These are phyloP conservation scores for Syngnathus floridae DNA, from an alignment of 2,113 vertebrate genomes.

Conservation along the genomic window DNA sequence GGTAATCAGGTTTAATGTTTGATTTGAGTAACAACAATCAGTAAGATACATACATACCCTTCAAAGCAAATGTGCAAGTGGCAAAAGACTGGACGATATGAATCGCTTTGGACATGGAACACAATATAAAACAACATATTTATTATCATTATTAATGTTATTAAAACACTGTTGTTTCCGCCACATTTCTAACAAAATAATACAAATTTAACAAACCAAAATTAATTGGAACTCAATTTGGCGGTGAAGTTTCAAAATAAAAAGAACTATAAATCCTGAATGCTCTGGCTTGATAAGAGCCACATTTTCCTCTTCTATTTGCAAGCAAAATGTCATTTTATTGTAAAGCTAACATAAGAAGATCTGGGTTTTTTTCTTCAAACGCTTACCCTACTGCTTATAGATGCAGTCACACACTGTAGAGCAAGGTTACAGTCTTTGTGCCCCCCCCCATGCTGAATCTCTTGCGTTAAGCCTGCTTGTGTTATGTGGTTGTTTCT, in stretches of 20 bases:
- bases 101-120: background rate
- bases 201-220: background rate
- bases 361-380: background rate
- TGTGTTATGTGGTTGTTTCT: conserved; percentile 45
- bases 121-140: background rate
- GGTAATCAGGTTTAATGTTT: background rate
- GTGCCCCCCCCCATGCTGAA: conserved; percentile 25
- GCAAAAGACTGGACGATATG: background rate
- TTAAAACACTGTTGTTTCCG: background rate
- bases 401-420: conserved; percentile 28
- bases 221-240: background rate
- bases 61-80: background rate
- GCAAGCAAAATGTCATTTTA: conserved; percentile 1
- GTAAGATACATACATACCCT: background rate
- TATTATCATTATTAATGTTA: background rate
- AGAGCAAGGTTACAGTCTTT: conserved; percentile 22
- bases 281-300: background rate
- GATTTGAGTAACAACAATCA: too few species aligned
- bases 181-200: background rate
- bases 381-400: background rate
- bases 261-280: background rate
- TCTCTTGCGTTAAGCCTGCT: conserved; percentile 40
- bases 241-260: background rate
- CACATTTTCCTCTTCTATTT: background rate
- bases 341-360: background rate